Base-by-base conservation (phyloP, 2,888 invertebrate species). In the Noctua comes region DNA sequence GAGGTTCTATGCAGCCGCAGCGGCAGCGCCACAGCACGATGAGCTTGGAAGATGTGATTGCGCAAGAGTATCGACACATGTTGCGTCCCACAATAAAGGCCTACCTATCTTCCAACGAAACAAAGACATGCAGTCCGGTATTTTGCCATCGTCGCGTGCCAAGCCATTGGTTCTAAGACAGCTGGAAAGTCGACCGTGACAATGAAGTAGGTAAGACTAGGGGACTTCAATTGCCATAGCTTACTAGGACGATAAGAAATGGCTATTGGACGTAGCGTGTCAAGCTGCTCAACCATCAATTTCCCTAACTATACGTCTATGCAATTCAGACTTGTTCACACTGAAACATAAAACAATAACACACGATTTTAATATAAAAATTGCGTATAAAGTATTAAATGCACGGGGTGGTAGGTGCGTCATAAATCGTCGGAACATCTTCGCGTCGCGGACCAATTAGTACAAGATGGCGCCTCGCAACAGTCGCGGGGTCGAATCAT, bases 401-500 rank as follows among this genome's bases (percentile, higher is more conserved):
- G 89, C 88, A 88, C 85, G 87, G 91, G 81, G 91, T 89, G 90
- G 91, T 92, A 92, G 93, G 93, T 92, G 92, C 93, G 93, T 94
- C 89, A 96, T 96, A 96, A 96, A 96, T 96, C 94, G 94, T 93
- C 88, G 82, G 94, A 94, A 93, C 95, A 95, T 96, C 96, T 95
- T 95, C 95, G 93, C 94, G 92, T 93, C 95, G 94, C 91, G 95
- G 94, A 95, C 96, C 96, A 96, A 96, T 96, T 96, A 96, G 96
- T 93, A 94, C 96, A 96, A 96, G 96, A 96, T 96, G 96, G 94
- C 93, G 93, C 96, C 93, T 88, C 90, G 92, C 92, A 90, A 89
- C 92, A 91, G 90, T 91, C 91, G 91, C 91, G 90, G 92, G 91
- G 88, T 72, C 64, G 71, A 8, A 16, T 73, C 76, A 91, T 92